phyloP scores from a whole-genome alignment of 2,797 vertebrate genomes.

The Arremon brunneinucha region DNA sequence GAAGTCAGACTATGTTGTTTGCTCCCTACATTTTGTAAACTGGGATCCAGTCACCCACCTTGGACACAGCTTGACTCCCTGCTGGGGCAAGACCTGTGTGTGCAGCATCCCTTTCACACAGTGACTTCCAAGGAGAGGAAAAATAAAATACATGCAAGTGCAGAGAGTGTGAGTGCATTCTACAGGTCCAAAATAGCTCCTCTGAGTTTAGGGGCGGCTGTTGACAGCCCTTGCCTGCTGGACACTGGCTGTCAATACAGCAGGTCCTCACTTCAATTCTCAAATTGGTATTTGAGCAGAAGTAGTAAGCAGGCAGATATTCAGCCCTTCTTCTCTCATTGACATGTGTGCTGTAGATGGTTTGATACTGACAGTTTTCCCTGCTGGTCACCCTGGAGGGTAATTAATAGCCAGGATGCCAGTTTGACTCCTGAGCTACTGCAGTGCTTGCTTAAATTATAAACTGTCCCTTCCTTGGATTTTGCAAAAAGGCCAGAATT shows the following conservation, averaged over 20 bases:
- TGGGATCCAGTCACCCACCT: background rate
- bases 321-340: background rate
- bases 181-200: background rate
- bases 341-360: fast-evolving
- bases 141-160: fast-evolving
- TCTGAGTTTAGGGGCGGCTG: background rate
- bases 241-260: background rate
- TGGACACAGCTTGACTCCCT: background rate
- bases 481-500: background rate
- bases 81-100: background rate
- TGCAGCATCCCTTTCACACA: background rate
- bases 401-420: background rate
- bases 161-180: background rate
- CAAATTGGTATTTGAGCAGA: background rate
- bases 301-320: background rate
- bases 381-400: background rate
- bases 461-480: background rate
- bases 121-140: background rate
- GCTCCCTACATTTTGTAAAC: background rate
- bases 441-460: background rate
- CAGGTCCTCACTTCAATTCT: background rate
- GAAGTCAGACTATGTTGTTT: background rate
- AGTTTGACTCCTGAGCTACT: background rate
- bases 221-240: background rate
- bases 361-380: background rate